phyloP scores from a whole-genome alignment of 2,888 invertebrate genomes.

The Pammene aurita region DNA sequence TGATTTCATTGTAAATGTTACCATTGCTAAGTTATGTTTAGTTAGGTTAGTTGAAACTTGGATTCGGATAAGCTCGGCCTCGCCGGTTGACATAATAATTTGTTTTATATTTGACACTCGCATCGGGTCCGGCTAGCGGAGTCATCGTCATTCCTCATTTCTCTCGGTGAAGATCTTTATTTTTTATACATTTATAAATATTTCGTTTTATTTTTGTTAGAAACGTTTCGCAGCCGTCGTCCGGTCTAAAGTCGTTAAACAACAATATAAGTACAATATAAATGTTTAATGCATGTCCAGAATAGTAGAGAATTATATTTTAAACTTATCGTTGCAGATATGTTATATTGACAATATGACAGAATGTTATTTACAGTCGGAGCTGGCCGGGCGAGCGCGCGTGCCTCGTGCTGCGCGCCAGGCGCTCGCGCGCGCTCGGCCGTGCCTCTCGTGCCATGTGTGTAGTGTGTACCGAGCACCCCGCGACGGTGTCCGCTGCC shows the following conservation, averaged over 20 bases:
- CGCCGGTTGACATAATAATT: slow-evolving; percentile 31
- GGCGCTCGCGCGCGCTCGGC: slow-evolving; percentile 41
- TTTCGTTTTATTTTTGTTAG: slow-evolving; percentile 60
- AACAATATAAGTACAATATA: slow-evolving; percentile 79
- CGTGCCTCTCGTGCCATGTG: slow-evolving; percentile 54
- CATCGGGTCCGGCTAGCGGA: slow-evolving; percentile 57
- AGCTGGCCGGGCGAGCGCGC: slow-evolving; percentile 45
- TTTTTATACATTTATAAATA: slow-evolving; percentile 77
- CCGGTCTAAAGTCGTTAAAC: slow-evolving; percentile 72
- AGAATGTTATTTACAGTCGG: slow-evolving; percentile 79
- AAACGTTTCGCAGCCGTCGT: slow-evolving; percentile 62
- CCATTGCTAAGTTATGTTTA: slow-evolving; percentile 79
- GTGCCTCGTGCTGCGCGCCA: slow-evolving; percentile 3
- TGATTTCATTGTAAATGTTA: slow-evolving; percentile 80
- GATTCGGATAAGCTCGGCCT: slow-evolving; percentile 42
- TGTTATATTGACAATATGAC: slow-evolving; percentile 80
- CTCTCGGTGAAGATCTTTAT: slow-evolving; percentile 80
- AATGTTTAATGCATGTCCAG: slow-evolving; percentile 74
- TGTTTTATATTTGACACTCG: slow-evolving; percentile 45
- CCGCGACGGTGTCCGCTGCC: slow-evolving; percentile 13
- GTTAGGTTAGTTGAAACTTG: slow-evolving; percentile 49
- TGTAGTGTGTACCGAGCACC: slow-evolving; percentile 40
- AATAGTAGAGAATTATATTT: slow-evolving; percentile 75
- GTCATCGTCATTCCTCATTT: slow-evolving; percentile 72
- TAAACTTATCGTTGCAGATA: slow-evolving; percentile 76